Conservation (phyloP, 2,888 invertebrate genomes). For the Catocala sponsa region DNA sequence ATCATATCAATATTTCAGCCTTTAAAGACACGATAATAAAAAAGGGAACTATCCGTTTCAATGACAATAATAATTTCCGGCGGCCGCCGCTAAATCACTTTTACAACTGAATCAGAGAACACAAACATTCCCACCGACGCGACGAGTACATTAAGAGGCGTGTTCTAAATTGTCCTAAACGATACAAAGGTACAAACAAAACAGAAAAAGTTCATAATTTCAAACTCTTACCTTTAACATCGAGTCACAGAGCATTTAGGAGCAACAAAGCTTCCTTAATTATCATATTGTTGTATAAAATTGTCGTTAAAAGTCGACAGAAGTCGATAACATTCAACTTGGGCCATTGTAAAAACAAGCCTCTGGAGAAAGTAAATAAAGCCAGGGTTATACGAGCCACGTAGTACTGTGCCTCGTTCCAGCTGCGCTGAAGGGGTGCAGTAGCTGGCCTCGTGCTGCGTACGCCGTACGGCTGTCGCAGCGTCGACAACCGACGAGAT, state of each 20-base stretch:
- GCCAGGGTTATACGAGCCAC: constrained; percentile 45
- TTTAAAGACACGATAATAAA: constrained; percentile 1
- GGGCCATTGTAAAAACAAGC: constrained; percentile 76
- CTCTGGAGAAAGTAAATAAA: constrained; percentile 67
- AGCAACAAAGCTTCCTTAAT: constrained; percentile 70
- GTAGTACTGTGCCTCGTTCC: constrained; percentile 37
- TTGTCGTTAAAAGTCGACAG: constrained; percentile 79
- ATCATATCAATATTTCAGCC: neutral
- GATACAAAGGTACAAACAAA: constrained; percentile 27
- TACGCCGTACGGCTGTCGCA: no score
- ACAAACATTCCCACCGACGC: constrained; percentile 3
- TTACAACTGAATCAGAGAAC: constrained; percentile 11
- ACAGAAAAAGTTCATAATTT: constrained; percentile 42
- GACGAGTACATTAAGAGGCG: constrained; percentile 15
- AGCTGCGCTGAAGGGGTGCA: constrained; percentile 12
- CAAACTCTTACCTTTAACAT: constrained; percentile 50
- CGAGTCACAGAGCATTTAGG: constrained; percentile 62
- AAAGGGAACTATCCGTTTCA: constrained; percentile 9
- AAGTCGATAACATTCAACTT: constrained; percentile 80
- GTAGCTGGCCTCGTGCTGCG: neutral
- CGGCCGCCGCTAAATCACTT: neutral
- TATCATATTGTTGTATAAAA: constrained; percentile 85
- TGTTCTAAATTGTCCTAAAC: constrained; percentile 25
- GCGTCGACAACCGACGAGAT: no score
- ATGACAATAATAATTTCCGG: constrained; percentile 11